Percentiles rank a stretch among this genome's conserved stretches.
Evolutionary conservation across 1,140 invertebrate species (phyloP).

Genomic region (Schlechtendalia chinensis): DNA sequence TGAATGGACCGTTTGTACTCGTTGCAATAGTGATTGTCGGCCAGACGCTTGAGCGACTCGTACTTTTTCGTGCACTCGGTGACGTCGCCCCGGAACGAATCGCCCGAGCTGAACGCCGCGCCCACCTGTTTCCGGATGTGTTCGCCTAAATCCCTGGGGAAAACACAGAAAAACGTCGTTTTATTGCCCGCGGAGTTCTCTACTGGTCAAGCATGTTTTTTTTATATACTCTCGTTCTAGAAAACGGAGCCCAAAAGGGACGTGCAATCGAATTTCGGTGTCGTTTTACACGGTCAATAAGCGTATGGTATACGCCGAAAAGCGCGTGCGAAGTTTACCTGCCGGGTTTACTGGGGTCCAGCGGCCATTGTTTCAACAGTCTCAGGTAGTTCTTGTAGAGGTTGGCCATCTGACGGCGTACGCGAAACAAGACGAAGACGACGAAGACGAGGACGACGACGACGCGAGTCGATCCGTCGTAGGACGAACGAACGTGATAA

Average conservation of each 20-base stretch:
- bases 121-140: constrained; percentile 71
- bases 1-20: constrained; percentile 62
- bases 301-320: too few species aligned
- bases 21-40: constrained; percentile 68
- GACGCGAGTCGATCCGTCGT: too few species aligned
- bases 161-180: constrained; percentile 45
- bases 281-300: too few species aligned
- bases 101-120: constrained; percentile 64
- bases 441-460: too few species aligned
- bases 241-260: neutral
- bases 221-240: constrained; percentile 15
- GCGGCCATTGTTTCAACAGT: constrained; percentile 76
- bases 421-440: too few species aligned
- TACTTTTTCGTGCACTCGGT: constrained; percentile 68
- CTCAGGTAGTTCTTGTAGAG: constrained; percentile 72
- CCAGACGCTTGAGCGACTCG: constrained; percentile 66
- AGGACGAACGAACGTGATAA: too few species aligned
- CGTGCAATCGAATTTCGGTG: too few species aligned
- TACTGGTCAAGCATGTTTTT: too few species aligned
- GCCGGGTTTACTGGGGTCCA: constrained; percentile 69
- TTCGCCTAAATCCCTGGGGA: constrained; percentile 72
- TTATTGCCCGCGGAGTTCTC: too few species aligned
- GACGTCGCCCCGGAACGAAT: constrained; percentile 59
- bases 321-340: constrained; percentile 59
- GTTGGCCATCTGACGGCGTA: constrained; percentile 59